phyloP scores from a whole-genome alignment of 2,113 vertebrate genomes.

The Catharus bicknelli region DNA sequence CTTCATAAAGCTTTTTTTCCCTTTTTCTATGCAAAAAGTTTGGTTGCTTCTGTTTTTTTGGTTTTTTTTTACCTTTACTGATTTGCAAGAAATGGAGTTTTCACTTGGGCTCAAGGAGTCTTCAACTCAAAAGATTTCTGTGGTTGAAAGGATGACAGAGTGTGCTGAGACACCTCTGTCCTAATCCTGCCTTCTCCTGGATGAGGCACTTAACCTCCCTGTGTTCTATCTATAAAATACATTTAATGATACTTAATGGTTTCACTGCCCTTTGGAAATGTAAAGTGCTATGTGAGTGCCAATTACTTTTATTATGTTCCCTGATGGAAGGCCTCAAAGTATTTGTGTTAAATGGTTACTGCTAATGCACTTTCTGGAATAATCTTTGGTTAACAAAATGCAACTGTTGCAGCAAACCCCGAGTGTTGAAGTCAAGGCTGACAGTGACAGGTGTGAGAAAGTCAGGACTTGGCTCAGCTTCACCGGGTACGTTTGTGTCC shows the following conservation, averaged over 20 bases:
- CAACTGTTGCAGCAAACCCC: neutral
- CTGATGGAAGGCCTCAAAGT: neutral
- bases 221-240: slow-evolving; percentile 45
- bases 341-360: slow-evolving; percentile 43
- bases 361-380: slow-evolving; percentile 59
- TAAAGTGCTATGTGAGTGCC: slow-evolving; percentile 44
- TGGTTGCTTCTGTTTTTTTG: neutral
- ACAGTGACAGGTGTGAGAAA: neutral
- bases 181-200: slow-evolving; percentile 26
- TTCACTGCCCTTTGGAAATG: slow-evolving; percentile 44
- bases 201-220: slow-evolving; percentile 33
- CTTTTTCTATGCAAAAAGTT: neutral
- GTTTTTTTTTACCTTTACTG: neutral
- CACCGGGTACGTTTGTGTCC: accelerated
- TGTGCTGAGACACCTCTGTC: neutral
- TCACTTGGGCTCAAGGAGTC: neutral
- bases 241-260: slow-evolving; percentile 63
- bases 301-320: slow-evolving; percentile 57
- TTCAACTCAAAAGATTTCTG: slow-evolving; percentile 4
- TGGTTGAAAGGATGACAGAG: neutral
- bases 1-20: neutral
- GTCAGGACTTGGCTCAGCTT: neutral
- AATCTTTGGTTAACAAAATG: slow-evolving; percentile 32
- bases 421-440: neutral
- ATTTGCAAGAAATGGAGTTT: neutral